phyloP scores from a whole-genome alignment of 23 tunicate genomes.

The Botrylloides violaceus region DNA sequence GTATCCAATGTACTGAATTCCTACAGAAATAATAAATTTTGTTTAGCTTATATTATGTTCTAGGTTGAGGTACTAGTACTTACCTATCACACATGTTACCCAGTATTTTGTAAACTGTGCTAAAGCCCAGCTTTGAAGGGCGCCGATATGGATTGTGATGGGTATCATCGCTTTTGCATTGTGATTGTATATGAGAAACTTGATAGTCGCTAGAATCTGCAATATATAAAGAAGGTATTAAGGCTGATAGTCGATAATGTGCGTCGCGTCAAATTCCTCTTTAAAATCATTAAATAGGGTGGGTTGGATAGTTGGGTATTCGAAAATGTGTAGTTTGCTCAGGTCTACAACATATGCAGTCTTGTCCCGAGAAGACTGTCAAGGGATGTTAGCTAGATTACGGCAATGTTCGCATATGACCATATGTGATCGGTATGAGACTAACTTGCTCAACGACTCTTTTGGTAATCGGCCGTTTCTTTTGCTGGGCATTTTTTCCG shows the following conservation, averaged over 20 bases:
- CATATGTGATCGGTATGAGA: too few species aligned
- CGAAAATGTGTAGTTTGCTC: too few species aligned
- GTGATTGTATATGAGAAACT: neutral
- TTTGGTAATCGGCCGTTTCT: neutral
- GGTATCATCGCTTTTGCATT: neutral
- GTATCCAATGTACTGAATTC: neutral
- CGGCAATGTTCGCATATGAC: too few species aligned
- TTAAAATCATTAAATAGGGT: too few species aligned
- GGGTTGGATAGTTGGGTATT: too few species aligned
- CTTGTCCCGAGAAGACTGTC: too few species aligned
- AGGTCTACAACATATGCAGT: too few species aligned
- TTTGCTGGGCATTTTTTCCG: neutral
- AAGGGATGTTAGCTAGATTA: too few species aligned
- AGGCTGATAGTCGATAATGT: too few species aligned
- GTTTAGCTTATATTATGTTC: neutral
- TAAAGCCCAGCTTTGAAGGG: neutral
- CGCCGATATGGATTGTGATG: neutral
- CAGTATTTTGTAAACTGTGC: neutral
- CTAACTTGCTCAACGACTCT: neutral
- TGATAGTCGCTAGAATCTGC: neutral
- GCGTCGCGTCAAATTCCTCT: too few species aligned
- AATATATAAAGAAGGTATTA: too few species aligned
- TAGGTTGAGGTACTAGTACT: neutral
- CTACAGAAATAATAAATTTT: neutral
- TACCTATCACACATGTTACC: slow-evolving; percentile 2